Conservation (phyloP, 2,888 invertebrate species). For the Norana najaformis region DNA sequence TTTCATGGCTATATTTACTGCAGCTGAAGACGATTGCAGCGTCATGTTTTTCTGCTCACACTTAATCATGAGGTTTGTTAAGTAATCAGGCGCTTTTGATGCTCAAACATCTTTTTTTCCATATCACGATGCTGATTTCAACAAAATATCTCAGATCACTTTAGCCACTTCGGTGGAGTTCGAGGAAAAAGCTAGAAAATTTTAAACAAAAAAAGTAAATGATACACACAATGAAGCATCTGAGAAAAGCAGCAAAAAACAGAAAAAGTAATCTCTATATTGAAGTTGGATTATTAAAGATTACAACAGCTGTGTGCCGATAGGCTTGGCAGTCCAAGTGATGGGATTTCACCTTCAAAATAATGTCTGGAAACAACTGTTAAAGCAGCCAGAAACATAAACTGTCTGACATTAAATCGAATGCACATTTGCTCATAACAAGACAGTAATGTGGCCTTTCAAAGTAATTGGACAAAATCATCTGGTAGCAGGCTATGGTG, state of each 20-base stretch:
- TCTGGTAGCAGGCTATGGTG: too few species aligned
- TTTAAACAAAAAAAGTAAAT: neutral
- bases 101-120: neutral
- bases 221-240: neutral
- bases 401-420: too few species aligned
- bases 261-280: neutral
- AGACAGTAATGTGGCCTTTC: too few species aligned
- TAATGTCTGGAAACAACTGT: too few species aligned
- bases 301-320: too few species aligned
- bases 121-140: neutral
- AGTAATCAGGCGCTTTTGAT: neutral
- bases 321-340: too few species aligned
- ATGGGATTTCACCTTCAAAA: too few species aligned
- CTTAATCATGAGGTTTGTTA: neutral
- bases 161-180: conserved; percentile 13
- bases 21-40: neutral
- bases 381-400: too few species aligned
- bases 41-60: neutral
- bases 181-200: neutral
- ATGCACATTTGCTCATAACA: too few species aligned
- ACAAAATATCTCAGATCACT: neutral
- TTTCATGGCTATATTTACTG: neutral
- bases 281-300: too few species aligned
- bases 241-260: neutral
- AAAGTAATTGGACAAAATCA: too few species aligned